Base-by-base conservation (phyloP, 2,888 invertebrate species). In the Andrena praecox region DNA sequence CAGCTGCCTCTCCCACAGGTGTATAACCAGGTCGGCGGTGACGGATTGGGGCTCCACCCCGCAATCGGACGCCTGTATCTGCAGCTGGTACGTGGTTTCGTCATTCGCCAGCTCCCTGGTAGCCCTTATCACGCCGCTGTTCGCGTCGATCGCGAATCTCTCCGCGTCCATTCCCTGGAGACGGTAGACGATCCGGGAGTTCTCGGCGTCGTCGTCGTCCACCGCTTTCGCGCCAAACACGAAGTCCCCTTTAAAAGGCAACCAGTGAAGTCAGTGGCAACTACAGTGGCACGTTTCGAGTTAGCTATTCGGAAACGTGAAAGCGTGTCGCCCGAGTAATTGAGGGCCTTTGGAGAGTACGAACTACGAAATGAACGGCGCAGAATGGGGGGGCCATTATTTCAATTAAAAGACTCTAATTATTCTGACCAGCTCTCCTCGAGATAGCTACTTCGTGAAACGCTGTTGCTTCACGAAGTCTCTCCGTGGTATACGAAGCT, bases 161-260 rank as follows among this genome's bases (percentile, higher is more conserved):
- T 96, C 95, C n/a, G 96, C 95, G 91, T 98, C 97, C 90, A 96
- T 96, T 0, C 98, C 98, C 81, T 96, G 96, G 6, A 99, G 94
- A 71, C 95, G 96, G 93, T 99, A 99, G 0, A 95, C 94, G 72
- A 99, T 96, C 91, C 96, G 96, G 73, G 98, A 97, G 93, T 99
- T 99, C 0, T 95, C 94, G 0, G 97, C 98, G 75, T 96, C 95
- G 93, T 99, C 99, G 80, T 95, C 95, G 93, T 99, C 99, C 6
- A 95, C 95, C 0, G 99, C 99, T 93, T 96, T 97, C 0, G 98
- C 97, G 8, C 99, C 99, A 92, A 98, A 97, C 31, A 99, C 97
- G 94, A 99, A 99, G 90, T 98, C 94, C 64, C 95, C 96, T 94
- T 48, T 35, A 48, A 78, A 63, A 24, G 56, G 56, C 24, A 56